Conservation (phyloP, 2,888 invertebrate genomes). For the Micropterix aruncella region DNA sequence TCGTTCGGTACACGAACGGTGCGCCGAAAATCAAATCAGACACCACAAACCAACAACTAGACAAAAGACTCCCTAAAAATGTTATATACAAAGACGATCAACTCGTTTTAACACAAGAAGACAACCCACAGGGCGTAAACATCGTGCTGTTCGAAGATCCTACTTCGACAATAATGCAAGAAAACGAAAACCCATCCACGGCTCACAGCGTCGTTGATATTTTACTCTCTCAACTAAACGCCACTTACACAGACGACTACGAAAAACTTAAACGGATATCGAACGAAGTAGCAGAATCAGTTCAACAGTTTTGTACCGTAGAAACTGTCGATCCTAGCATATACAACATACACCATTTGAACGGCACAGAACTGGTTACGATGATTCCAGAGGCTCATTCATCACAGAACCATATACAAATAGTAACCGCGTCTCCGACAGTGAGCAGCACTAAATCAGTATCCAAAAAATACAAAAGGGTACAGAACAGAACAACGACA, state of each 20-base stretch:
- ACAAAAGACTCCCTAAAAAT: constrained; percentile 31
- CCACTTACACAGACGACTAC: constrained; percentile 63
- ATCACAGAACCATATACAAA: constrained; percentile 35
- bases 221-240: constrained; percentile 51
- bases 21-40: constrained; percentile 40
- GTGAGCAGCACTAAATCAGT: constrained; percentile 47
- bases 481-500: constrained; percentile 36
- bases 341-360: constrained; percentile 40
- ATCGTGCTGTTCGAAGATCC: constrained; percentile 37
- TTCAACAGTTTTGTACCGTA: constrained; percentile 53
- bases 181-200: constrained; percentile 38
- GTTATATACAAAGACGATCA: constrained; percentile 33
- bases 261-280: constrained; percentile 76
- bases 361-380: constrained; percentile 29
- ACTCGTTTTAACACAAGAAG: constrained; percentile 30
- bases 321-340: constrained; percentile 38
- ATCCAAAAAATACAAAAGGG: constrained; percentile 59
- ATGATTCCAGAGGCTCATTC: constrained; percentile 32
- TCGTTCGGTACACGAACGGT: constrained; percentile 39
- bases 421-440: constrained; percentile 42
- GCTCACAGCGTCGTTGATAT: constrained; percentile 56
- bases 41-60: constrained; percentile 25
- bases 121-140: constrained; percentile 23
- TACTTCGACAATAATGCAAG: constrained; percentile 24
- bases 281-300: constrained; percentile 65